phyloP scores from a whole-genome alignment of 1,140 invertebrate genomes.

The Anastatus disparis region DNA sequence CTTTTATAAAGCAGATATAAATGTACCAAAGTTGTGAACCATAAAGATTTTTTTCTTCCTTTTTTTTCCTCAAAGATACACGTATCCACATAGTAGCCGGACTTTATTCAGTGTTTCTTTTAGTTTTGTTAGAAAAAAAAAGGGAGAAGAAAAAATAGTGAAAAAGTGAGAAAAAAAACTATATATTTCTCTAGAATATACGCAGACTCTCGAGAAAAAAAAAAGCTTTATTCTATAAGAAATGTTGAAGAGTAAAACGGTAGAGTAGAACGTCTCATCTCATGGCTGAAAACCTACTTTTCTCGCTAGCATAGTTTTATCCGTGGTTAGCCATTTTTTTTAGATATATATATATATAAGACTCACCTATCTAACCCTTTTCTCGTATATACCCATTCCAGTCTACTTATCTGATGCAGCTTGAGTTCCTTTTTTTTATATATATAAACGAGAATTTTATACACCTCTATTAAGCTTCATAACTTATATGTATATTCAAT shows the following conservation, averaged over 20 bases:
- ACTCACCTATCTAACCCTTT: too few species aligned
- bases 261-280: constrained; percentile 13
- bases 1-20: too few species aligned
- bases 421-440: too few species aligned
- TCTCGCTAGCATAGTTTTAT: constrained; percentile 16
- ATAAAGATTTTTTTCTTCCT: too few species aligned
- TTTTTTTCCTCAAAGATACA: too few species aligned
- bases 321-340: constrained; percentile 18
- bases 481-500: not conserved
- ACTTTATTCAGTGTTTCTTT: not conserved
- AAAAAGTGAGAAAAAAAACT: not conserved
- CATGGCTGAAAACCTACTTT: constrained; percentile 27
- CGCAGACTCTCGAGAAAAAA: too few species aligned
- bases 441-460: too few species aligned
- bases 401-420: constrained; percentile 23
- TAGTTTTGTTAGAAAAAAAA: not conserved
- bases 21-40: too few species aligned
- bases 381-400: constrained; percentile 15
- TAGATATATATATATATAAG: not conserved
- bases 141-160: not conserved
- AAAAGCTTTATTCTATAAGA: too few species aligned
- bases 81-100: too few species aligned
- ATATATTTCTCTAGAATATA: too few species aligned
- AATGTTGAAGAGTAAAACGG: not conserved
- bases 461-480: not conserved